A percentile compares a stretch with the other conserved stretches of the same genome.
Evolutionary conservation across 2,888 invertebrate genomes (phyloP).

Genomic region (Drepana falcataria): DNA sequence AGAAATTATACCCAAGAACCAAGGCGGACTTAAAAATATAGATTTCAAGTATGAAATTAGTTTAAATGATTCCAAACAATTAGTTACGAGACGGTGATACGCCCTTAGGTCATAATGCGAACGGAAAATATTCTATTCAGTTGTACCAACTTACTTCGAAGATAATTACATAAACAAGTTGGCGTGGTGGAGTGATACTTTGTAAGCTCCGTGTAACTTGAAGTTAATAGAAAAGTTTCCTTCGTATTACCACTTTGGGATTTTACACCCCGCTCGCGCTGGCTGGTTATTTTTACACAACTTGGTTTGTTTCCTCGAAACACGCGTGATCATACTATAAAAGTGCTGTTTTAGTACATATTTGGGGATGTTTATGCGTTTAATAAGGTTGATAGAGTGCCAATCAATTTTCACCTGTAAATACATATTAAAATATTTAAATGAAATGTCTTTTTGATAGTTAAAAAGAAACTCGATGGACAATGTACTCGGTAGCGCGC

Average conservation of each 20-base stretch:
- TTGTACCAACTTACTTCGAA: constrained; percentile 12
- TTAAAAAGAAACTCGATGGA: too few species aligned
- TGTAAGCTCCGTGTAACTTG: constrained; percentile 27
- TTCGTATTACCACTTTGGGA: constrained; percentile 23
- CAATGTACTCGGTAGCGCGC: too few species aligned
- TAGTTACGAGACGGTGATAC: background rate
- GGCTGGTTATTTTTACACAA: constrained; percentile 13
- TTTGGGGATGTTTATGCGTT: background rate
- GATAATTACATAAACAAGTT: constrained; percentile 40
- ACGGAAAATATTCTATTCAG: background rate
- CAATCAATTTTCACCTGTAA: background rate
- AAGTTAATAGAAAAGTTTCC: constrained; percentile 46
- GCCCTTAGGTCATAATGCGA: background rate
- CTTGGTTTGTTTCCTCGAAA: constrained; percentile 7
- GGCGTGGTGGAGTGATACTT: constrained; percentile 30
- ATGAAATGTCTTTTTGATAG: background rate
- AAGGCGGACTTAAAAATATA: too few species aligned
- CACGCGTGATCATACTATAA: background rate
- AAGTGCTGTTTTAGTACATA: too few species aligned
- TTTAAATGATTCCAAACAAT: too few species aligned
- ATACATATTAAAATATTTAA: background rate
- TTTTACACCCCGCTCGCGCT: constrained; percentile 16
- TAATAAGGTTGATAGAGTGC: background rate
- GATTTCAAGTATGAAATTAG: too few species aligned
- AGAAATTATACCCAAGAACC: too few species aligned